phyloP scores from a whole-genome alignment of 2,797 vertebrate species.

The Darevskia mixta region DNA sequence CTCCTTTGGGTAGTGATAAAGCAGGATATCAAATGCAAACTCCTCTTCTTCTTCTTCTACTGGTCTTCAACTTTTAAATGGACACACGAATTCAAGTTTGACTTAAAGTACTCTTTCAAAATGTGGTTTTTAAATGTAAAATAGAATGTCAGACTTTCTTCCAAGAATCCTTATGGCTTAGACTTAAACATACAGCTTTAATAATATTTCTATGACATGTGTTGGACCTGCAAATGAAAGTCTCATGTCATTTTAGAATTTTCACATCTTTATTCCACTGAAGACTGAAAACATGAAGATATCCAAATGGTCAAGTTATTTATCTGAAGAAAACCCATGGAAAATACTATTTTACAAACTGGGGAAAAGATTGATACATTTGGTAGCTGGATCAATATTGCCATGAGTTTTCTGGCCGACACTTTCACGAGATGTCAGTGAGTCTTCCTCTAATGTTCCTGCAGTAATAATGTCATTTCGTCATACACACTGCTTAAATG shows the following conservation, averaged over 20 bases:
- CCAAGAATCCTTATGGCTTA: neutral
- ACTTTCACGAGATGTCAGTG: conserved; percentile 83
- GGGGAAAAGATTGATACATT: conserved; percentile 72
- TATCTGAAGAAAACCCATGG: conserved; percentile 80
- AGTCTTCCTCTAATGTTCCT: conserved; percentile 31
- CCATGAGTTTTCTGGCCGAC: conserved; percentile 82
- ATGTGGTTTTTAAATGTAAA: neutral
- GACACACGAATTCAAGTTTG: conserved; percentile 6
- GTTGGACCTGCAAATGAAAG: conserved; percentile 21
- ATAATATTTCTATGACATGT: conserved; percentile 9
- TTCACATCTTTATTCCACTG: conserved; percentile 80
- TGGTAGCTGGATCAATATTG: conserved; percentile 80
- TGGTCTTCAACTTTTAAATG: conserved; percentile 40
- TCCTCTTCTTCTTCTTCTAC: too few species aligned
- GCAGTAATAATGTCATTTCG: conserved; percentile 25
- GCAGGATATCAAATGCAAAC: too few species aligned
- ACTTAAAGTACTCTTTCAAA: neutral
- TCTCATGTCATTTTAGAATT: conserved; percentile 26
- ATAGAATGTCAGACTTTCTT: neutral
- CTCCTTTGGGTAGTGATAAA: too few species aligned
- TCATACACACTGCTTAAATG: conserved; percentile 32
- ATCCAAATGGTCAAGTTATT: conserved; percentile 79
- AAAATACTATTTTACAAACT: conserved; percentile 79
- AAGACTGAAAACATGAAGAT: conserved; percentile 68
- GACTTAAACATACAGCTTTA: neutral